Evolutionary conservation across 1,140 invertebrate species (phyloP).

Genomic region (Sinella curviseta): DNA sequence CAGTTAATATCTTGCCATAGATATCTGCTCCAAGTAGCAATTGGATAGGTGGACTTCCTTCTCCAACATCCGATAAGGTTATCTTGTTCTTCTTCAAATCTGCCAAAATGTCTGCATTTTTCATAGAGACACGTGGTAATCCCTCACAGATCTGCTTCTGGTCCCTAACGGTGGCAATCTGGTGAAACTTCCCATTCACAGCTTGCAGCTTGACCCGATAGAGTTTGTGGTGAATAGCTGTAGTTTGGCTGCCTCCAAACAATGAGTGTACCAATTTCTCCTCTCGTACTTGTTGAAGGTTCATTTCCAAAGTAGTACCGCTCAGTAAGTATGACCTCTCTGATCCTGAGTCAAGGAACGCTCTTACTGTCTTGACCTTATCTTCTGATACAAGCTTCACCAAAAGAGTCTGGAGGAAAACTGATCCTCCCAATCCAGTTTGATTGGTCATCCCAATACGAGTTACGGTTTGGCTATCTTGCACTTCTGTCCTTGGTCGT

Average conservation of each 20-base stretch:
- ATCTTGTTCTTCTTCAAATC: slow-evolving; percentile 14
- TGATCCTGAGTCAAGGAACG: background rate
- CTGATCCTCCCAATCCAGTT: background rate
- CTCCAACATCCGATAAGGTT: slow-evolving; percentile 37
- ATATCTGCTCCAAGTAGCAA: background rate
- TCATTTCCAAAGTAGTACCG: background rate
- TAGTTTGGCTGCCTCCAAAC: slow-evolving; percentile 1
- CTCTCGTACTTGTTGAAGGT: background rate
- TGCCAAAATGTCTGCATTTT: background rate
- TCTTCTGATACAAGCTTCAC: background rate
- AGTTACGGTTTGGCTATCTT: background rate
- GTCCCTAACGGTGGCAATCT: background rate
- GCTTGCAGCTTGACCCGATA: background rate
- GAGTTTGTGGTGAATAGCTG: background rate
- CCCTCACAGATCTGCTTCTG: background rate
- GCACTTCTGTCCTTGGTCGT: background rate
- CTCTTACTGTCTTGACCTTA: background rate
- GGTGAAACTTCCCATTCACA: background rate
- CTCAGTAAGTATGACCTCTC: background rate
- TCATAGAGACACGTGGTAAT: background rate
- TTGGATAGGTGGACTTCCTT: background rate
- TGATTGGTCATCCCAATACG: background rate
- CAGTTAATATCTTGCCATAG: background rate
- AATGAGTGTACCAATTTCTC: background rate
- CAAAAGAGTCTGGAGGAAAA: background rate